These are phyloP conservation scores for Drosophila ironensis DNA, from an alignment of 1,140 invertebrate species.

Conservation along the genomic window DNA sequence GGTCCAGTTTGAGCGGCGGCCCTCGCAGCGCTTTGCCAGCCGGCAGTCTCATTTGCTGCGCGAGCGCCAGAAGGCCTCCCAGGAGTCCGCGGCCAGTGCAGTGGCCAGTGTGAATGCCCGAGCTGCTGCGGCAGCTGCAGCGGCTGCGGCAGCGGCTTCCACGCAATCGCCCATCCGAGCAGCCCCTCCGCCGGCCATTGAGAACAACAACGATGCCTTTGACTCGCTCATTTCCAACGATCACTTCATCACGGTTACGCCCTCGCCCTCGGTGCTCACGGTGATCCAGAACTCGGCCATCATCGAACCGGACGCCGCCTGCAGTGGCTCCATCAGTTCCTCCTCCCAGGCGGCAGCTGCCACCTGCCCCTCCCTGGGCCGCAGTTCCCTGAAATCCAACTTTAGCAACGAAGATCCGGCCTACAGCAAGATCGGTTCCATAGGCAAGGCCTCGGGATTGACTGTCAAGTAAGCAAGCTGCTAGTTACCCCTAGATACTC, in stretches of 20 bases:
- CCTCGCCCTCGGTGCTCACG: slow-evolving; percentile 77
- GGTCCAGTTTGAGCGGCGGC: slow-evolving; percentile 96
- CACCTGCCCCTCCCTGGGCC: slow-evolving; percentile 64
- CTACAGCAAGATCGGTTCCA: slow-evolving; percentile 77
- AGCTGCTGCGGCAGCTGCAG: slow-evolving; percentile 62
- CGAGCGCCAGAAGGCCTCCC: slow-evolving; percentile 86
- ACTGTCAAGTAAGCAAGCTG: slow-evolving; percentile 67
- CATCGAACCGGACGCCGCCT: slow-evolving; percentile 67
- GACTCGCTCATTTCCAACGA: slow-evolving; percentile 66
- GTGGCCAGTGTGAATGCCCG: slow-evolving; percentile 68
- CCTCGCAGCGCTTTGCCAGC: slow-evolving; percentile 97
- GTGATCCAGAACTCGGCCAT: slow-evolving; percentile 79
- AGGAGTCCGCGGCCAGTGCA: slow-evolving; percentile 82
- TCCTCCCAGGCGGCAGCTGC: slow-evolving; percentile 55
- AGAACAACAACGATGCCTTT: slow-evolving; percentile 76
- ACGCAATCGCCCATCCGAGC: slow-evolving; percentile 9
- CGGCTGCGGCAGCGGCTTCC: slow-evolving; percentile 81
- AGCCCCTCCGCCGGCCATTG: slow-evolving; percentile 46
- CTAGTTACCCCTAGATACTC: too few species aligned
- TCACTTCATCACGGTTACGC: slow-evolving; percentile 64
- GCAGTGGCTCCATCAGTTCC: slow-evolving; percentile 67
- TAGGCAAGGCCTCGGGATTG: slow-evolving; percentile 75
- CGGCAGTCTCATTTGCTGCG: slow-evolving; percentile 92
- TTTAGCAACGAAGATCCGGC: slow-evolving; percentile 78
- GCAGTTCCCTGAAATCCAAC: slow-evolving; percentile 75